phyloP scores from a whole-genome alignment of 2,797 vertebrate species.

The Scyliorhinus canicula region DNA sequence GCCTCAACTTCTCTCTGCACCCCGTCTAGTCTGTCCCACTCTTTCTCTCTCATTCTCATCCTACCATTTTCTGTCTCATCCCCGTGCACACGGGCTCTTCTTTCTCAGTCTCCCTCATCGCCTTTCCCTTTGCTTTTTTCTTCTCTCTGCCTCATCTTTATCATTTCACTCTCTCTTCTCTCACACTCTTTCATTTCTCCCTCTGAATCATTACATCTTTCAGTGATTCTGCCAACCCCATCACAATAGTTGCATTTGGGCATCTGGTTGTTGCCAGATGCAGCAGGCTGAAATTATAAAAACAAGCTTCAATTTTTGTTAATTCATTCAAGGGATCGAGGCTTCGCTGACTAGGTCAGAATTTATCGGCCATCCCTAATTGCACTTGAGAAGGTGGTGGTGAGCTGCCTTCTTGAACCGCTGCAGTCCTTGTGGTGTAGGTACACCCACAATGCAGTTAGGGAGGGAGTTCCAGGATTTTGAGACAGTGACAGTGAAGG shows the following conservation, averaged over 20 bases:
- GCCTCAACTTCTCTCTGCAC: not conserved
- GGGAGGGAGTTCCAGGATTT: no score
- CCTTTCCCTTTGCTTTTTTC: not conserved
- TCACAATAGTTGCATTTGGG: not conserved
- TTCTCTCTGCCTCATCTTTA: not conserved
- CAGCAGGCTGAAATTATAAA: not conserved
- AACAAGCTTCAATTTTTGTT: not conserved
- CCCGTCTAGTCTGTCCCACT: not conserved
- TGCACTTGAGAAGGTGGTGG: no score
- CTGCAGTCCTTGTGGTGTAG: no score
- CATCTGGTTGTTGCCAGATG: not conserved
- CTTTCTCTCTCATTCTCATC: not conserved
- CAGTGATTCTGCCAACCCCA: not conserved
- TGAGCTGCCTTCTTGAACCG: no score
- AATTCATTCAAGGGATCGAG: no score
- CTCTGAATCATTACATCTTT: not conserved
- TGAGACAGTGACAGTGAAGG: no score
- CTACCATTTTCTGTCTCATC: no score
- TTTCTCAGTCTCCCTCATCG: no score
- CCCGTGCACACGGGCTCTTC: no score
- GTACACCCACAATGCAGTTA: no score
- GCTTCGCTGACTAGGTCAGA: no score
- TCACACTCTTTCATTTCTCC: not conserved
- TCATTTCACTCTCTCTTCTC: not conserved
- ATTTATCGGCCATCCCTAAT: no score